Evolutionary conservation across 2,888 invertebrate species (phyloP), one percentile per base, ranked within the genome.

Genomic region (Amitus sp.): DNA sequence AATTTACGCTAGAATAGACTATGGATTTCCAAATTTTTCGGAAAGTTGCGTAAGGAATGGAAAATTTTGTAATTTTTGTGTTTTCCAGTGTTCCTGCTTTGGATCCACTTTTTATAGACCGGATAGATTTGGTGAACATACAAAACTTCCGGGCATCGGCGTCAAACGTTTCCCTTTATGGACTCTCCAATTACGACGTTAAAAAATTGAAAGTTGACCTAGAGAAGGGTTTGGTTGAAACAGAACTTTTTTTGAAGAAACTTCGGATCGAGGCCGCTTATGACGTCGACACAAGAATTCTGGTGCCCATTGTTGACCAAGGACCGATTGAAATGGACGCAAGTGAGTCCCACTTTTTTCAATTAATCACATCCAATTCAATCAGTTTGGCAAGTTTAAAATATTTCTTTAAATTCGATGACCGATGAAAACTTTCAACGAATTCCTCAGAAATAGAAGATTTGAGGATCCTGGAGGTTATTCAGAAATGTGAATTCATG

Each of bases 81-180:
- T n/a, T n/a, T n/a, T n/a, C n/a, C n/a, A n/a, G n/a, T n/a, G 47
- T 80, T 1, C 78, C 80, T 0, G 6, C 77, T 0, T 1, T 71
- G 0, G 79, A 82, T 2, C 80, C 82, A 0, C 28, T 82, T 6
- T 0, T 2, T 0, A 48, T 82, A 0, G 68, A 73, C 0, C 28
- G 62, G n/a, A 55, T 80, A 1, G 10, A 63, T 10, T 27, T 82
- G 2, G 56, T 69, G 0, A 65, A 78, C n/a, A 52, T 68, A 0
- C 48, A 63, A 1, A 71, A 68, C 7, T 72, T 82, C 5, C 66
- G 65, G 30, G 74, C 79, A 0, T 15, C 37, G 1, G 72, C 77
- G 0, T 45, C 27, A 1, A 61, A 82, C 45, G 65, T 77, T 0
- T 67, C 57, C 2, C n/a, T 82, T 0, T 43, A n/a, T 3, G 79